These are phyloP conservation scores for Microcebus tavaratra DNA, from an alignment of 2,113 vertebrate species.

Conservation along the genomic window DNA sequence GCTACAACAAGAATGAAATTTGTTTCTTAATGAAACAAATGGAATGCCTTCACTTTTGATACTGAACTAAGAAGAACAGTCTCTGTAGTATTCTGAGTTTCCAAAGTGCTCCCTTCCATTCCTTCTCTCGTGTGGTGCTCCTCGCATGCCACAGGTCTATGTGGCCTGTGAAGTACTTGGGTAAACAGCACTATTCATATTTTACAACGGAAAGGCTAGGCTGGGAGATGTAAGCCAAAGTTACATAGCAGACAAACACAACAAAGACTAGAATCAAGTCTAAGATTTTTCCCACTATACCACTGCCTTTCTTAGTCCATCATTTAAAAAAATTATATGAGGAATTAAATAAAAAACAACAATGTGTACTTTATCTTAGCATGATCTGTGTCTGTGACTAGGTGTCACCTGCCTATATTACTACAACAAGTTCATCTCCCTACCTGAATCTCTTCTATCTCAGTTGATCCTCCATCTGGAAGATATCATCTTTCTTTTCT, in stretches of 20 bases:
- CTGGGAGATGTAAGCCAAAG: neutral
- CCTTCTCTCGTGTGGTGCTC: neutral
- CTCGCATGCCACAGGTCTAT: neutral
- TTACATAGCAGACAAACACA: neutral
- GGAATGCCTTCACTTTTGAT: neutral
- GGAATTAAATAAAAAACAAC: neutral
- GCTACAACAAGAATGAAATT: neutral
- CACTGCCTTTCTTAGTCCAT: neutral
- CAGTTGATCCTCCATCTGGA: neutral
- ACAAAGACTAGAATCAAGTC: neutral
- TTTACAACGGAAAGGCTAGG: neutral
- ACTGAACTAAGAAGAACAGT: neutral
- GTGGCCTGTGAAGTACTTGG: neutral
- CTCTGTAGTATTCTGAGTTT: neutral
- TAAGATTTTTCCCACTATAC: neutral
- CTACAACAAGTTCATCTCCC: neutral
- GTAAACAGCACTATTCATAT: neutral
- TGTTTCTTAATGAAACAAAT: neutral
- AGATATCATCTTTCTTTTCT: neutral
- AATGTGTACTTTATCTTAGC: neutral
- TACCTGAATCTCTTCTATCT: neutral
- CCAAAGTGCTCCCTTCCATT: neutral
- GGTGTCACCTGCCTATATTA: neutral
- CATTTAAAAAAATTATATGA: neutral
- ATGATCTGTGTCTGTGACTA: neutral